These are phyloP conservation scores for Diadema setosum DNA, from an alignment of 35 echinoderm and acorn worm genomes.

Conservation along the genomic window DNA sequence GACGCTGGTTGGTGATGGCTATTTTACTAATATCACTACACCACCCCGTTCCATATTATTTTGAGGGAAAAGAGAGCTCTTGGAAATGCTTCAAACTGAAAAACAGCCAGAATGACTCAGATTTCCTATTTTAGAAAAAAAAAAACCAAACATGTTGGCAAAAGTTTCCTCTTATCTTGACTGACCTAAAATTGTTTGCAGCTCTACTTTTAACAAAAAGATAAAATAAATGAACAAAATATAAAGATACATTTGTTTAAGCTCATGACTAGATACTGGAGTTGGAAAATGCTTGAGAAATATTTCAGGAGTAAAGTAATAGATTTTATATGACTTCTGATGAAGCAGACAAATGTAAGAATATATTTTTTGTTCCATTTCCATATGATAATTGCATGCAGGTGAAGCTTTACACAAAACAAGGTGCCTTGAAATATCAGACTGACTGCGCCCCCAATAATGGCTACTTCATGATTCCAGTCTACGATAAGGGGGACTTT, in stretches of 20 bases:
- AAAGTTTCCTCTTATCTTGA: no score
- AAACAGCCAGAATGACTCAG: no score
- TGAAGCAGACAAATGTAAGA: neutral
- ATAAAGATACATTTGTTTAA: neutral
- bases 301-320: neutral
- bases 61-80: no score
- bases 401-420: slow-evolving; percentile 87
- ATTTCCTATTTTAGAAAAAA: no score
- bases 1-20: no score
- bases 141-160: no score
- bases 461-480: slow-evolving; percentile 98
- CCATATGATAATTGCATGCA: neutral
- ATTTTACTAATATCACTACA: no score
- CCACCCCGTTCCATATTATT: no score
- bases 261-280: neutral
- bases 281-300: neutral
- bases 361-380: neutral
- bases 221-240: neutral
- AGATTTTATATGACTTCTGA: no score
- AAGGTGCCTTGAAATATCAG: slow-evolving; percentile 88
- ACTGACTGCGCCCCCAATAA: slow-evolving; percentile 99
- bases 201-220: no score
- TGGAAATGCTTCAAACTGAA: no score
- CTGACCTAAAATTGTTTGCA: no score
- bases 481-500: slow-evolving; percentile 95